These are phyloP conservation scores for Mungos mungo DNA, from an alignment of 2,113 vertebrate genomes.

Conservation along the genomic window DNA sequence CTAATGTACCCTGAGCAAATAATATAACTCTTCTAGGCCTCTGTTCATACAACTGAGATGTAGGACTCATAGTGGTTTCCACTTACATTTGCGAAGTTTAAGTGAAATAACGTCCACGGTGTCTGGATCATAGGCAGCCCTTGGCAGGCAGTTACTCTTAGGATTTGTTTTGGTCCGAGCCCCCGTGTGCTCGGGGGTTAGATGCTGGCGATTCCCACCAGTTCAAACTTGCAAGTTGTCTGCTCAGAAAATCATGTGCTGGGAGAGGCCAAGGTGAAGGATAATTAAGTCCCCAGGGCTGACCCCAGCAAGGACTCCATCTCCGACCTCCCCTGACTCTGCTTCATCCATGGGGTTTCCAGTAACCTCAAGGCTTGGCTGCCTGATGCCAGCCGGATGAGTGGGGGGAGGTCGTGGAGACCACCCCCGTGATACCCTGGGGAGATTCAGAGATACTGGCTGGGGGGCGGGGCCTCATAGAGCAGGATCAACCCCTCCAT, in stretches of 20 bases:
- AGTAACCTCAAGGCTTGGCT: not conserved
- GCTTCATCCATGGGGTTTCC: not conserved
- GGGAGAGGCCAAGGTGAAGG: not conserved
- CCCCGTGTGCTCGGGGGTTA: not conserved
- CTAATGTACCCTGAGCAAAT: not conserved
- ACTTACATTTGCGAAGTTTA: not conserved
- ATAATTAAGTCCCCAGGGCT: slow-evolving; percentile 59
- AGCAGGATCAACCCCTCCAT: not conserved
- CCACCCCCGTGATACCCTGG: not conserved
- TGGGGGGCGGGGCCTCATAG: fast-evolving
- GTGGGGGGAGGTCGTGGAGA: not conserved
- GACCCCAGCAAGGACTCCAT: not conserved
- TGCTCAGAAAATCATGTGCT: not conserved
- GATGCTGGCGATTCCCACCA: not conserved
- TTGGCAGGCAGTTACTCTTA: not conserved
- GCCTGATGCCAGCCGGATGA: not conserved
- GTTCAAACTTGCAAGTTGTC: slow-evolving; percentile 6
- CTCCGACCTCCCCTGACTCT: not conserved
- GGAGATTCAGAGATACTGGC: not conserved
- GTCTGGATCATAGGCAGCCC: not conserved
- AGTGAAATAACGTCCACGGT: not conserved
- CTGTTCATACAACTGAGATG: not conserved
- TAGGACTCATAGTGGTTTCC: not conserved
- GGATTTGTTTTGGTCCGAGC: not conserved
- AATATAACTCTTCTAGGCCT: not conserved